Base-by-base conservation (phyloP, 2,888 invertebrate genomes). In the Parnassius apollo region DNA sequence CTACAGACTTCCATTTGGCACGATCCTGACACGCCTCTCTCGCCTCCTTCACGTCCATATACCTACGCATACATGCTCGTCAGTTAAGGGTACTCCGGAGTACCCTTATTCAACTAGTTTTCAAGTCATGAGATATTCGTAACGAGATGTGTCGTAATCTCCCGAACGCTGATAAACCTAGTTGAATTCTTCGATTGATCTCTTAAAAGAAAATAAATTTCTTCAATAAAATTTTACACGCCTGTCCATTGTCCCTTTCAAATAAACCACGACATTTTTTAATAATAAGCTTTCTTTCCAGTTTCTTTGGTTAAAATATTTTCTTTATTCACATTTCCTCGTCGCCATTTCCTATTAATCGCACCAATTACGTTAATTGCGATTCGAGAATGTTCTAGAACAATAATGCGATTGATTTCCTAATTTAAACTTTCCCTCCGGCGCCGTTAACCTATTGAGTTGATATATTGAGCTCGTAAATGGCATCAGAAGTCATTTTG, bases 391-490 rank as follows among this genome's bases (percentile, higher is more conserved):
- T 57, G 42, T 57, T 49, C 42, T 49, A 49, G 46, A 46, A 46
- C 46, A 46, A 12, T 12, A 12, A 49, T 48, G 13, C 35, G 9
- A 12, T 42, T 50, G 44, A 50, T 42, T 58, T 50, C 22, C 35
- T 59, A 52, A 53, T 53, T 46, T 44, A 53, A 48, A 54, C 46
- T 42, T 49, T 25, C 46, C 10, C 18, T 18, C 18, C 45, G 46
- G 48, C 18, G 7, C 18, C 8, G 9, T 53, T 48, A 53, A 59
- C 59, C 59, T 59, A 53, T 13, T 11, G 50, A 46, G 53, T 35
- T 8, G 48, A 35, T 35, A 35, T 59, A 53, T 13, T 11, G 50
- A 46, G 53, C 13, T 8, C 12, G n/a, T 12, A 35, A 52, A 13
- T 53, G 51, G 11, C 25, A 45, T 22, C 11, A 35, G 53, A 11